Percentiles rank a stretch among this genome's conserved stretches.
Conservation (phyloP, 2,888 invertebrate species). For the Dasypogon diadema region DNA sequence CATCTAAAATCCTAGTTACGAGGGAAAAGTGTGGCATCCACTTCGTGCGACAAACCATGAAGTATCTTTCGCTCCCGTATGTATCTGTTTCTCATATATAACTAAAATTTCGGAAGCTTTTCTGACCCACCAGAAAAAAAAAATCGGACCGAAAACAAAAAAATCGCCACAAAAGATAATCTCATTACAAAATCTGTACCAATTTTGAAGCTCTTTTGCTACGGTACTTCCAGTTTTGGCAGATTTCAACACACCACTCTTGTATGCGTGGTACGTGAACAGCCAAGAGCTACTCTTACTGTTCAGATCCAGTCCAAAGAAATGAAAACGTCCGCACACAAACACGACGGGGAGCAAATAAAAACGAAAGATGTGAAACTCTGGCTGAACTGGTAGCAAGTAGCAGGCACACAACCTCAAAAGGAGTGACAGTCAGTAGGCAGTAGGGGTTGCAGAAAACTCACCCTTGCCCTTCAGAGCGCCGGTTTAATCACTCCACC, state of each 20-base stretch:
- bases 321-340: neutral
- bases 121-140: no score
- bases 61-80: no score
- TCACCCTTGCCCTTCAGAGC: conserved; percentile 16
- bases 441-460: neutral
- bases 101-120: no score
- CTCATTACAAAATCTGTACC: conserved; percentile 38
- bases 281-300: neutral
- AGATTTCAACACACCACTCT: conserved; percentile 9
- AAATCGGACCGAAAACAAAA: neutral
- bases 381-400: neutral
- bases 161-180: conserved; percentile 9
- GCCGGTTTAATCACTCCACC: neutral
- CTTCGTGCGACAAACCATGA: no score
- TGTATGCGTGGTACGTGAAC: neutral
- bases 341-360: neutral
- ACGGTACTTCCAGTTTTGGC: conserved; percentile 46
- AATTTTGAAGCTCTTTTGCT: conserved; percentile 33
- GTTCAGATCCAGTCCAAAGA: neutral
- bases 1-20: no score
- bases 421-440: conserved; percentile 23
- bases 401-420: conserved; percentile 7
- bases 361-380: neutral
- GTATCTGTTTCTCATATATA: no score
- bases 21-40: no score